phyloP scores from a whole-genome alignment of 2,888 invertebrate species.

The Thereva nobilitata region DNA sequence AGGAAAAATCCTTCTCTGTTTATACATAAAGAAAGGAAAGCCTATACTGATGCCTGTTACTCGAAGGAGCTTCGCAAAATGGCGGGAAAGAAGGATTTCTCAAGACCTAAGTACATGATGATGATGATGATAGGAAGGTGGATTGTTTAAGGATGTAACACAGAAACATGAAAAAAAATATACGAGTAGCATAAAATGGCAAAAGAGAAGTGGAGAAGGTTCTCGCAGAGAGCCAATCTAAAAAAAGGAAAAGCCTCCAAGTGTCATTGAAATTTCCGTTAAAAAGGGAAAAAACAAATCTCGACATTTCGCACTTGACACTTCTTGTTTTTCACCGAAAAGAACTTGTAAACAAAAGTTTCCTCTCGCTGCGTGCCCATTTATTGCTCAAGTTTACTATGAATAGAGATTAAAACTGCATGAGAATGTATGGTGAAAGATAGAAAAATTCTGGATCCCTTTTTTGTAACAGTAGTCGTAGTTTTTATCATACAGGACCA shows the following conservation, averaged over 20 bases:
- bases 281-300: constrained; percentile 36
- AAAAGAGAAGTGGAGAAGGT: not conserved
- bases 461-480: too few species aligned
- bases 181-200: not conserved
- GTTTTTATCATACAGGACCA: too few species aligned
- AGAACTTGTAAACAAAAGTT: constrained; percentile 20
- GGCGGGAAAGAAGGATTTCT: too few species aligned
- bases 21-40: not conserved
- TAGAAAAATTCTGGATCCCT: too few species aligned
- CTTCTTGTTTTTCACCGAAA: constrained; percentile 8
- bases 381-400: too few species aligned
- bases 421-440: too few species aligned
- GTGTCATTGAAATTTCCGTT: constrained; percentile 36
- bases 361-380: not conserved
- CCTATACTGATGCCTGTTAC: not conserved
- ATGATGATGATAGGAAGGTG: not conserved
- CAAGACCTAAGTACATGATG: not conserved
- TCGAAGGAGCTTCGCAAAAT: too few species aligned
- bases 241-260: constrained; percentile 21
- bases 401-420: too few species aligned
- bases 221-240: constrained; percentile 18
- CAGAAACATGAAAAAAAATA: not conserved
- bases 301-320: constrained; percentile 37
- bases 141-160: not conserved
- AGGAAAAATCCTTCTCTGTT: not conserved